Evolutionary conservation across 2,113 vertebrate genomes (phyloP).

Genomic region (Porphyrio hochstetteri): DNA sequence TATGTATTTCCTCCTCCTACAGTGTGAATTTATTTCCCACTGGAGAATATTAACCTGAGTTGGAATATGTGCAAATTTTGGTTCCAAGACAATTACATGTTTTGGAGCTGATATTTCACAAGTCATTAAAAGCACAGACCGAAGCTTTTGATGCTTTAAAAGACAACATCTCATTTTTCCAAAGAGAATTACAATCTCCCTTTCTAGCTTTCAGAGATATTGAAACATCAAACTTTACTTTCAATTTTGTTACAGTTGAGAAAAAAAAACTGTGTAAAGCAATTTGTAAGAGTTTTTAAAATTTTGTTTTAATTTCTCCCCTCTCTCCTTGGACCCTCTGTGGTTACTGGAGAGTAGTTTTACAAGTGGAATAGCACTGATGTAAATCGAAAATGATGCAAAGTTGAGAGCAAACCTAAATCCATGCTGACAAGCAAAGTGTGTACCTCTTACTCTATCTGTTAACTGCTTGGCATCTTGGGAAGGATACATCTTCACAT

Average conservation of each 20-base stretch:
- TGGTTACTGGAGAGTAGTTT: background rate
- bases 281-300: background rate
- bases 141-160: slow-evolving; percentile 17
- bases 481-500: background rate
- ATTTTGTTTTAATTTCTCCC: background rate
- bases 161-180: background rate
- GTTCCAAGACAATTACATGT: slow-evolving; percentile 38
- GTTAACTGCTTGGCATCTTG: background rate
- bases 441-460: background rate
- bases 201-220: background rate
- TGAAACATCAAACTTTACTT: background rate
- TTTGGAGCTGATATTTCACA: slow-evolving; percentile 29
- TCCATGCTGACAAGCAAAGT: background rate
- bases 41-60: background rate
- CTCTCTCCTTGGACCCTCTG: background rate
- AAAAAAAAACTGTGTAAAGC: background rate
- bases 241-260: background rate
- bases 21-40: background rate
- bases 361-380: background rate
- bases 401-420: background rate
- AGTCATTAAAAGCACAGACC: background rate
- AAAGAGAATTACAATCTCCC: background rate
- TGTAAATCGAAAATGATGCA: background rate
- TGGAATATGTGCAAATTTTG: slow-evolving; percentile 22
- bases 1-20: background rate